These are phyloP conservation scores for Metalampra italica DNA, from an alignment of 2,888 invertebrate genomes.

Conservation along the genomic window DNA sequence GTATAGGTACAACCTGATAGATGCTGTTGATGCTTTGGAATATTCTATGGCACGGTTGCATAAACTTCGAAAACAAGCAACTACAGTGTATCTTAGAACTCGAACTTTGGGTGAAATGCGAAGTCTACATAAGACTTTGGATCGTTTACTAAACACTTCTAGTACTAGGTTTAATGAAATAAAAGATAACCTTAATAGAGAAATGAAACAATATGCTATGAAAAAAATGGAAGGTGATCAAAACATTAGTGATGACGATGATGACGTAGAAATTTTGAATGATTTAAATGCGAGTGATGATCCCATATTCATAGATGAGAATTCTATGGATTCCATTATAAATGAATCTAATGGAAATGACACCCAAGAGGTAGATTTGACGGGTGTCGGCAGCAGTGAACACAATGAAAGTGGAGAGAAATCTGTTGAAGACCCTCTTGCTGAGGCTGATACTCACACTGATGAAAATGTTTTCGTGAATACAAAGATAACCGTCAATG, in stretches of 20 bases:
- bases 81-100: conserved; percentile 62
- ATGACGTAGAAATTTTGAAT: conserved; percentile 63
- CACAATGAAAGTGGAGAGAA: conserved; percentile 70
- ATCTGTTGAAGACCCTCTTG: conserved; percentile 13
- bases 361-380: conserved; percentile 58
- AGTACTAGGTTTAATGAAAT: conserved; percentile 75
- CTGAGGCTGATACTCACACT: conserved; percentile 3
- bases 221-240: conserved; percentile 36
- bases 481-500: background rate
- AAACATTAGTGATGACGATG: conserved; percentile 36
- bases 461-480: background rate
- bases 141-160: conserved; percentile 75
- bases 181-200: conserved; percentile 73
- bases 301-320: conserved; percentile 74
- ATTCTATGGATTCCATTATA: conserved; percentile 59
- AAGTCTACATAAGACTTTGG: conserved; percentile 72
- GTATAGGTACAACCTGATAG: conserved; percentile 78
- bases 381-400: conserved; percentile 61
- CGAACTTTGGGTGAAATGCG: conserved; percentile 71
- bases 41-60: conserved; percentile 74
- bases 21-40: conserved; percentile 77
- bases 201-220: conserved; percentile 69
- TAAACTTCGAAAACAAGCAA: conserved; percentile 69
- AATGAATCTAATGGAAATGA: conserved; percentile 33
- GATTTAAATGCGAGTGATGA: conserved; percentile 55